Evolutionary conservation across 2,888 invertebrate genomes (phyloP), one percentile per base, ranked within the genome.

Genomic region (Oligia fasciuncula): DNA sequence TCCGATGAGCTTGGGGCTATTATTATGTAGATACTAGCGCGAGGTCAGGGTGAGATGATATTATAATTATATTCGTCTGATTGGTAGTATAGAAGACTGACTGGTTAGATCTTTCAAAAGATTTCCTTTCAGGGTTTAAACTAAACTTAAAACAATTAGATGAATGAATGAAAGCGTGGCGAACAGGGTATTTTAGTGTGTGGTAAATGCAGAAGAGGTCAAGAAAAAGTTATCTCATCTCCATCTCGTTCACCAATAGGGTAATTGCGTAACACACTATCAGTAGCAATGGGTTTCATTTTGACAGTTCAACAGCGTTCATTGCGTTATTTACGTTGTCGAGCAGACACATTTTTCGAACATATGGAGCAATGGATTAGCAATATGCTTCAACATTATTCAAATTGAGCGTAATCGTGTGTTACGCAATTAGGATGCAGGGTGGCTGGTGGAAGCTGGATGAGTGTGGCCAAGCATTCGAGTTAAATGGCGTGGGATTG

Each of bases 11-110:
- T 66, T 57, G 40, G 60, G 49, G 73, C 65, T 23, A 65, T 77
- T 60, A 77, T 57, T 72, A 83, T 71, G 67, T 49, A 67, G 81
- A 74, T 75, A 62, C 43, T 74, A 23, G n/a, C 6, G 60, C 40
- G 43, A 84, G 84, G 84, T 78, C 84, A 84, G 60, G 46, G 63
- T 17, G 19, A 40, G 62, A 67, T 49, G 40, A 23, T 85, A 85
- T 67, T 69, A 51, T 49, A 46, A 11, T 46, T 46, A 40, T 57
- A 85, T 85, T 71, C 62, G 46, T 2, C 17, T 51, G 57, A 70
- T 51, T 35, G 29, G 9, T 17, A 49, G 5, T 54, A 54, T 54
- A n/a, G 17, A 5, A 70, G 43, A 68, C 8, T 6, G 63, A 17
- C 8, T 35, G 43, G 5, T 17, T 1, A 46, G 46, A 75, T 35